Evolutionary conservation across 2,113 vertebrate species (phyloP).

Genomic region (Mellivora capensis): DNA sequence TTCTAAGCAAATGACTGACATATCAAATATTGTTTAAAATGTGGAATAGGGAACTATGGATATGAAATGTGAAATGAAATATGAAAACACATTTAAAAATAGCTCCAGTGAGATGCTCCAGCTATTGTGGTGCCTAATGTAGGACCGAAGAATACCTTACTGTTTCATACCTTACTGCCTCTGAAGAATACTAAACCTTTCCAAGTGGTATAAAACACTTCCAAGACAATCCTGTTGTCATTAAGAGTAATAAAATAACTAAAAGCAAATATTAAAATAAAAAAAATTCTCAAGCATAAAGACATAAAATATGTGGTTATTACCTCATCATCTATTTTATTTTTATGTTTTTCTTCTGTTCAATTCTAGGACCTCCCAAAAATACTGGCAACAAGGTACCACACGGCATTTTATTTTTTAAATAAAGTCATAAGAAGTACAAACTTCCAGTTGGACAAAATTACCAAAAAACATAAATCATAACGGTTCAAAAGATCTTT

Average conservation of each 20-base stretch:
- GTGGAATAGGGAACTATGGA: constrained; percentile 17
- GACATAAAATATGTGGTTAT: neutral
- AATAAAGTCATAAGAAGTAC: neutral
- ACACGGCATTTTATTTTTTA: neutral
- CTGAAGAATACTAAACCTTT: constrained; percentile 58
- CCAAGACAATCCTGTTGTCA: constrained; percentile 9
- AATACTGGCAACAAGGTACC: neutral
- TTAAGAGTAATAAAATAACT: neutral
- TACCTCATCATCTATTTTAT: neutral
- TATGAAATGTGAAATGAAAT: too few relatives aligned
- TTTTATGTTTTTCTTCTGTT: neutral
- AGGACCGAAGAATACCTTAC: constrained; percentile 32
- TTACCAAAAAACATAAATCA: neutral
- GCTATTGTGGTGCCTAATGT: neutral
- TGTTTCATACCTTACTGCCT: neutral
- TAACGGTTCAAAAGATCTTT: neutral
- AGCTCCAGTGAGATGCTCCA: constrained; percentile 39
- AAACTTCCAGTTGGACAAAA: neutral
- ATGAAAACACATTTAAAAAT: constrained; percentile 66
- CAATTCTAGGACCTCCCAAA: neutral
- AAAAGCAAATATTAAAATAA: neutral
- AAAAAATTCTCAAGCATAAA: neutral
- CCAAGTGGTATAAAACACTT: constrained; percentile 47
- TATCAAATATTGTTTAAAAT: constrained; percentile 65
- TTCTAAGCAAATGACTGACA: constrained; percentile 67